Evolutionary conservation across 2,888 invertebrate genomes (phyloP).

Genomic region (Archaeoteleia sp.): DNA sequence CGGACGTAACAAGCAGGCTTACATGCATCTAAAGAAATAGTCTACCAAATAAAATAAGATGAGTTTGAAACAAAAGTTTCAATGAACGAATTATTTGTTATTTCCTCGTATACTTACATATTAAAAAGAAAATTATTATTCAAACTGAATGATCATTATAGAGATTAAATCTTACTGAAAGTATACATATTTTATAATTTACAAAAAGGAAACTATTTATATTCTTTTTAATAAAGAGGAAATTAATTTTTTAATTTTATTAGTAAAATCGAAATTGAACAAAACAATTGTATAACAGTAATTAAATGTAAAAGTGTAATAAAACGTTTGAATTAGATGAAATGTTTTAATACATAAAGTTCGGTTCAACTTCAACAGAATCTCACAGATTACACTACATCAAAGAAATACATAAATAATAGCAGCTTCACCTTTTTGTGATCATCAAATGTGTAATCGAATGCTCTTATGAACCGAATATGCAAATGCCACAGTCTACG

Average conservation of each 20-base stretch:
- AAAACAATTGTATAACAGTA: background rate
- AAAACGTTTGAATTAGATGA: no score
- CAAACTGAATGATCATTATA: background rate
- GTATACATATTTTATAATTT: background rate
- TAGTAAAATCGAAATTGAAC: background rate
- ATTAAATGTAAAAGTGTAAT: no score
- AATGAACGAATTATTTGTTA: background rate
- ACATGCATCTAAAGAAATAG: conserved; percentile 1
- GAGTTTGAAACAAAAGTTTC: no score
- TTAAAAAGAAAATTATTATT: background rate
- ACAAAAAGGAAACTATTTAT: background rate
- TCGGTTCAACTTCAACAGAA: no score
- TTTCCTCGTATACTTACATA: background rate
- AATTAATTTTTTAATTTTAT: background rate
- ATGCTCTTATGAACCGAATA: no score
- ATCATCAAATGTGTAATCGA: no score
- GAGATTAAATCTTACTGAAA: background rate
- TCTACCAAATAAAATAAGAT: background rate
- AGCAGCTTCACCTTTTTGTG: no score
- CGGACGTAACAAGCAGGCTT: conserved; percentile 3
- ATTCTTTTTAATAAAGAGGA: background rate
- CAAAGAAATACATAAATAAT: no score
- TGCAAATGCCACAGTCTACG: no score
- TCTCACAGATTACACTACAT: no score
- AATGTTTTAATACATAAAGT: no score